Base-by-base conservation (phyloP, 2,797 vertebrate genomes). In the Eulemur mongoz region DNA sequence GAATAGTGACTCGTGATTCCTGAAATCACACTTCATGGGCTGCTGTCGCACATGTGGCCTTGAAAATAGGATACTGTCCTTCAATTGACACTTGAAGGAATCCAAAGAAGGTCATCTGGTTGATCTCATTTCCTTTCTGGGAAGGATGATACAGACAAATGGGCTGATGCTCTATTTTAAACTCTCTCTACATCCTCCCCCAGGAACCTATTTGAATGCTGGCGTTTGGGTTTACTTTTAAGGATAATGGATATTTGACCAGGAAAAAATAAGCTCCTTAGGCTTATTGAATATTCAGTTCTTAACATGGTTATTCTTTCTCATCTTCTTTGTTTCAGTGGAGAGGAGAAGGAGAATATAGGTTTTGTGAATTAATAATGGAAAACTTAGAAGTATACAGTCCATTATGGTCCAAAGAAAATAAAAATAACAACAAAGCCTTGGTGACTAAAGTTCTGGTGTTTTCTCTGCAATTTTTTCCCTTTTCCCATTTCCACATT, bases 211-310 rank as follows among this genome's bases (percentile, higher is more conserved):
- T 23, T 54, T 80, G 89, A 76, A 22, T 38, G 23, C 43, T 96
- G 40, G 40, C 67, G 93, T 95, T 82, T 85, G 79, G 69, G 5
- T 89, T 82, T 91, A 40, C 78, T 96, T 80, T 97, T 45, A 84
- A 91, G 48, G 67, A 75, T 70, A 92, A 83, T 76, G 52, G 32
- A 38, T 83, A 78, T 90, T 73, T 94, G 30, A 83, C 25, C 30
- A 65, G 84, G 79, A 67, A 78, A 27, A 79, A 82, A 80, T 80
- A 67, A 80, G 52, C 52, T 67, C 52, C 22, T 23, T 25, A n/a
- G 75, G 13, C 35, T 52, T 91, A 15, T 80, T 95, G 45, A 59
- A 67, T 43, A 45, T 87, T 5, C 57, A 50, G 5, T 22, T 2
- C 18, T 82, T 82, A 43, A n/a, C 12, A 25, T 25, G 40, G 32